These are phyloP conservation scores for Actinemys pallida DNA, from an alignment of 2,113 vertebrate species.

Conservation along the genomic window DNA sequence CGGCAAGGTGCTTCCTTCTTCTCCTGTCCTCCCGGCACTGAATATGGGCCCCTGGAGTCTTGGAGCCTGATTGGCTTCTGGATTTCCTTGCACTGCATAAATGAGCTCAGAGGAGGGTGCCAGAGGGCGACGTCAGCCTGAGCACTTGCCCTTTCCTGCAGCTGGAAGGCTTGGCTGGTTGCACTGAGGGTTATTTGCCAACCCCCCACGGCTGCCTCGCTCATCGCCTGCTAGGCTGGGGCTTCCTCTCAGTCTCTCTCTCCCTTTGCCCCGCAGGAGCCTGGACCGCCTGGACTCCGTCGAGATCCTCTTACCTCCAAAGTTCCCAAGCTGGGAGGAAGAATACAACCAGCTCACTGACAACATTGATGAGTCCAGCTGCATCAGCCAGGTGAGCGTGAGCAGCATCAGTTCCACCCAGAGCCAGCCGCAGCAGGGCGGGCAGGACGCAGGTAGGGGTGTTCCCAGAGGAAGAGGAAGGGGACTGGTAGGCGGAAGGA, in stretches of 20 bases:
- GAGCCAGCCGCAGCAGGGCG: not conserved
- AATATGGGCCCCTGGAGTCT: rapidly evolving
- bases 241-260: slow-evolving; percentile 8
- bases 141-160: not conserved
- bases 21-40: not conserved
- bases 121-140: rapidly evolving
- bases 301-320: slow-evolving; percentile 85
- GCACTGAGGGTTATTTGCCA: not conserved
- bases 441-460: not conserved
- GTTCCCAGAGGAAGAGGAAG: not conserved
- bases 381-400: slow-evolving; percentile 90
- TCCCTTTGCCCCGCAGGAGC: slow-evolving; percentile 85
- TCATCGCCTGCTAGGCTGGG: not conserved
- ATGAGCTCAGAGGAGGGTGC: not conserved
- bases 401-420: not conserved
- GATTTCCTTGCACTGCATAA: rapidly evolving
- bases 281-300: slow-evolving; percentile 95
- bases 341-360: slow-evolving; percentile 93
- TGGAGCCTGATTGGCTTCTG: rapidly evolving
- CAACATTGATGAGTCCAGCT: slow-evolving; percentile 83
- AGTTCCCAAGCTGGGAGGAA: slow-evolving; percentile 94
- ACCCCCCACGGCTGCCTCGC: not conserved
- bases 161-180: not conserved
- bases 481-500: not conserved
- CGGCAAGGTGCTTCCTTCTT: not conserved